phyloP scores from a whole-genome alignment of 2,888 invertebrate genomes.

The Heteromyza rotundicornis region DNA sequence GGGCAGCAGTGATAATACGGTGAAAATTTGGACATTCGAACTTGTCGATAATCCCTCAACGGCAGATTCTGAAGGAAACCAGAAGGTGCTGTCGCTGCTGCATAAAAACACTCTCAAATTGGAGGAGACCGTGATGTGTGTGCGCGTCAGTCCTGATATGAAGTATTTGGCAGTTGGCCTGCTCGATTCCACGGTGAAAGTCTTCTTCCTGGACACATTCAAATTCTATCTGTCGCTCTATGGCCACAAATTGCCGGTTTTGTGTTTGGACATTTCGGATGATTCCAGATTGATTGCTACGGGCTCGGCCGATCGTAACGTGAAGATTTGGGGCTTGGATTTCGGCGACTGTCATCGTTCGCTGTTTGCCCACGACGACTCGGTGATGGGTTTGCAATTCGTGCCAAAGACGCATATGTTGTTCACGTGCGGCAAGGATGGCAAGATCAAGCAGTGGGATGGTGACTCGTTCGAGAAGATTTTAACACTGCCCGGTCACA shows the following conservation, averaged over 20 bases:
- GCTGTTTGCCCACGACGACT: conserved; percentile 95
- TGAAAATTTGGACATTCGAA: conserved; percentile 95
- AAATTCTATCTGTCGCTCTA: conserved; percentile 96
- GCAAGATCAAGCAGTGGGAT: conserved; percentile 96
- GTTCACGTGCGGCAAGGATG: conserved; percentile 93
- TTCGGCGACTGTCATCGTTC: conserved; percentile 98
- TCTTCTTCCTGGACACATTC: conserved; percentile 92
- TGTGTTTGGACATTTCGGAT: conserved; percentile 90
- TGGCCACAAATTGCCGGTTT: conserved; percentile 94
- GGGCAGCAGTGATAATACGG: conserved; percentile 87
- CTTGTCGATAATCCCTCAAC: conserved; percentile 71
- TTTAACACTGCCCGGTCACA: conserved; percentile 83
- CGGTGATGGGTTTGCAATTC: conserved; percentile 87
- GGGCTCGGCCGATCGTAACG: conserved; percentile 93
- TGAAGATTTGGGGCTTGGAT: conserved; percentile 98
- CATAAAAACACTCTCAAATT: conserved; percentile 84
- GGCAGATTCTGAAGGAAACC: conserved; percentile 65
- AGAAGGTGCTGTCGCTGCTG: conserved; percentile 74
- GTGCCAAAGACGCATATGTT: conserved; percentile 91
- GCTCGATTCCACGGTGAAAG: conserved; percentile 91
- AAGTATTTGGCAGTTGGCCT: conserved; percentile 89
- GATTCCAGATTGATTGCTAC: conserved; percentile 88
- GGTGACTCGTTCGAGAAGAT: conserved; percentile 90
- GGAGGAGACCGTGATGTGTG: conserved; percentile 85
- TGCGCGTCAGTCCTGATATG: conserved; percentile 82